Conservation (phyloP, 2,113 vertebrate genomes). For the Machaerirhynchus nigripectus region DNA sequence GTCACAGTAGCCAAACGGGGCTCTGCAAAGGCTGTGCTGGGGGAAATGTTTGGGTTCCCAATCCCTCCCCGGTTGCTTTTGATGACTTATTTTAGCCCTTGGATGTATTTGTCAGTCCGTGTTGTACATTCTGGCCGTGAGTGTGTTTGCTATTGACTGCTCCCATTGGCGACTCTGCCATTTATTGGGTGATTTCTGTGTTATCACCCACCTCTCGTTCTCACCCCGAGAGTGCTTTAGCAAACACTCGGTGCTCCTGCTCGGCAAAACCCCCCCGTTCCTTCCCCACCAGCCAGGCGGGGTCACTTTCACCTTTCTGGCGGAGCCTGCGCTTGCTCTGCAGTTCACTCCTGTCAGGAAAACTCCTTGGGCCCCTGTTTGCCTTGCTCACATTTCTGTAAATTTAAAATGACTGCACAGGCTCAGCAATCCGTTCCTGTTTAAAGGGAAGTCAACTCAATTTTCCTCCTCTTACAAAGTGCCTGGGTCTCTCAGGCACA, state of each 20-base stretch:
- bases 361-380: background rate
- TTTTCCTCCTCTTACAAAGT: background rate
- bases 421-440: background rate
- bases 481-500: background rate
- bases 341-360: background rate
- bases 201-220: accelerated
- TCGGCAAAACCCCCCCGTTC: background rate
- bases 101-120: background rate
- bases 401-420: background rate
- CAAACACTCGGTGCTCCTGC: accelerated
- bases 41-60: background rate
- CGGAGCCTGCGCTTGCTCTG: background rate
- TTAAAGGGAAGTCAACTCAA: background rate
- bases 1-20: background rate
- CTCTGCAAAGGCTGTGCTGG: background rate
- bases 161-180: accelerated
- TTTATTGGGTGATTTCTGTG: background rate
- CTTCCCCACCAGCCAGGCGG: accelerated
- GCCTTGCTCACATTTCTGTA: background rate
- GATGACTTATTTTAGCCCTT: accelerated
- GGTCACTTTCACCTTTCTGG: background rate
- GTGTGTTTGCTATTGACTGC: background rate
- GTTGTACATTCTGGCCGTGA: accelerated
- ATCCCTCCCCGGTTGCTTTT: accelerated
- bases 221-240: background rate